Percentiles rank a stretch among this genome's conserved stretches.
These are phyloP conservation scores for Aspiorhynchus laticeps DNA, from an alignment of 2,113 vertebrate species.

Conservation along the genomic window DNA sequence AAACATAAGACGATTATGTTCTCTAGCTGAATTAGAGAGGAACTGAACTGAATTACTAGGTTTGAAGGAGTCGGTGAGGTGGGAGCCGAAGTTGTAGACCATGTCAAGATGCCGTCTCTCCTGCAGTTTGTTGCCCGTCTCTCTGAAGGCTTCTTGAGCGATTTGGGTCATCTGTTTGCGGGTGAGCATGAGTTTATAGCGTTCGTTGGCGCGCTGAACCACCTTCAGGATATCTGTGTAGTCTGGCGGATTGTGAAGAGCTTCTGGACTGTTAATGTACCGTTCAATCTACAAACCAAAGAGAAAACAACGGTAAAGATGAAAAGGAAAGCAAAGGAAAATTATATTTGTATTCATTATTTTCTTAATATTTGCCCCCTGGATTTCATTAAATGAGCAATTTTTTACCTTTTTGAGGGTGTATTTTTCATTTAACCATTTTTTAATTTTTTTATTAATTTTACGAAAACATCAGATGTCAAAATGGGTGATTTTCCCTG, in stretches of 20 bases:
- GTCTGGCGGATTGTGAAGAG: constrained; percentile 81
- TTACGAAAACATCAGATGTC: neutral
- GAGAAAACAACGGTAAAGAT: neutral
- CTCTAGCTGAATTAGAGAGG: neutral
- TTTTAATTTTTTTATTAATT: neutral
- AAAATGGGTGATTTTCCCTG: too few relatives aligned
- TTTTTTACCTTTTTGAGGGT: neutral
- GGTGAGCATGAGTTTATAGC: constrained; percentile 77
- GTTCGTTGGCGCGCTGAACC: constrained; percentile 77
- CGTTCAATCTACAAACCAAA: constrained; percentile 74
- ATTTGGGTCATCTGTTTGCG: constrained; percentile 79
- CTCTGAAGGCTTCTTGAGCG: constrained; percentile 86
- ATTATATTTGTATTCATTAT: neutral
- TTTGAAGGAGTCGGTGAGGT: constrained; percentile 84
- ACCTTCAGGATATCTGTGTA: constrained; percentile 83
- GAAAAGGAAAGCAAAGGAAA: neutral
- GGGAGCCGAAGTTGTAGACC: constrained; percentile 90
- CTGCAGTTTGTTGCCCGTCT: constrained; percentile 83
- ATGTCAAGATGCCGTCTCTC: constrained; percentile 86
- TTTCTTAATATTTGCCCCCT: neutral
- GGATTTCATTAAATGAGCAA: neutral
- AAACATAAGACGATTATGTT: neutral
- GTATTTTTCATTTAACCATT: neutral
- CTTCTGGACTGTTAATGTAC: constrained; percentile 83
- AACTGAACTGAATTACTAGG: constrained; percentile 69